Base-by-base conservation (phyloP, 2,888 invertebrate species). In the Pandemis cinnamomeana region DNA sequence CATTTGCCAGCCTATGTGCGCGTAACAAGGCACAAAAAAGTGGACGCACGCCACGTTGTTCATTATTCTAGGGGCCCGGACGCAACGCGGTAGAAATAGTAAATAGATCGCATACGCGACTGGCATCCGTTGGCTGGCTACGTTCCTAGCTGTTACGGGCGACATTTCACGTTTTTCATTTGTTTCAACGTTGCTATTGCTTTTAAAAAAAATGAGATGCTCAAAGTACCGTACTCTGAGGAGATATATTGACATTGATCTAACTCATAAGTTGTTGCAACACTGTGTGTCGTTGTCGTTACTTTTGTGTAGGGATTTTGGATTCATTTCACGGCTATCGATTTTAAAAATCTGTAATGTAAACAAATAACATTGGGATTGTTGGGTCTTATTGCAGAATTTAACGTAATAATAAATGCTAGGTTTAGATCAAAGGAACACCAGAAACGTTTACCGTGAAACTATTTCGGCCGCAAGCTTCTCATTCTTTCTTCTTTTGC, bases 21-120 rank as follows among this genome's bases (percentile, higher is more conserved):
- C 67, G 74, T 74, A 74, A 71, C 74, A 74, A 67, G 70, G 53
- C 75, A 71, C 75, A 75, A 71, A 81, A 81, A 82, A 81, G 76
- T 79, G 75, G 75, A 77, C 76, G 74, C 67, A 71, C 76, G 75
- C 76, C 64, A 67, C 67, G 63, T 72, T 74, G 75, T 79, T 78
- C 79, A 81, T 83, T 84, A 86, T 84, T 85, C 82, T 82, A 77
- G 78, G 77, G 75, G 80, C 78, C 82, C 84, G 83, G 82, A 83
- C 79, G 81, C 79, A 71, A 82, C 84, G 84, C 80, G 83, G 77
- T 77, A 71, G 77, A 81, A 81, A 86, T 87, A 82, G 80, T 82
- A 83, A 86, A 79, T 78, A 79, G 75, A 76, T 78, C 77, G 53
- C 76, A 66, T 78, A 76, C 77, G 77, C 74, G 68, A 72, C 53